Base-by-base conservation (phyloP, 2,113 vertebrate genomes). In the Phocoena phocoena region DNA sequence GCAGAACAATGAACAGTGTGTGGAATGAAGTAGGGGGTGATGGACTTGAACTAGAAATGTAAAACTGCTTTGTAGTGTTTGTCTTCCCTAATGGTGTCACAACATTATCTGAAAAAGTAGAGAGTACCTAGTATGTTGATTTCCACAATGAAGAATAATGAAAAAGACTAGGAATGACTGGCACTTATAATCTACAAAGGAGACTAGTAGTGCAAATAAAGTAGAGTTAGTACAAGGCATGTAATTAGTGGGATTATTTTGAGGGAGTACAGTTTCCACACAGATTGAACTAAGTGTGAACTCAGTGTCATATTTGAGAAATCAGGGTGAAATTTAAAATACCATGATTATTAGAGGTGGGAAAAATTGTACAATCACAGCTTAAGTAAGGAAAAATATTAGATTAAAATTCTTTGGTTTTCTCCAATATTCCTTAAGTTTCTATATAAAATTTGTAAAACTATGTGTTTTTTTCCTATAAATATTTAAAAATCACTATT, bases 271-370 rank as follows among this genome's bases (percentile, higher is more conserved):
- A 36, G 36, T 92, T 79, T 74, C 58, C 47, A 68, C 3, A 67
- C 18, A 89, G 47, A 74, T 36, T 70, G 28, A 90, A 95, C 33
- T 77, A 95, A 95, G 50, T 5, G 5, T 90, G 41, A 90, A 41
- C 62, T 88, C 58, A 68, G n/a, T 94, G 55, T 71, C 65, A 18
- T 90, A 58, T 88, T 83, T 93, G 80, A 89, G 26, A 80, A 92
- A 74, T 81, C 18, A 38, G 26, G 58, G 6, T 85, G 47, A 89
- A 91, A 96, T 91, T 77, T 77, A 77, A 80, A 80, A 80, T 85
- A 80, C 18, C 53, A 3, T 88, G 47, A 73, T 84, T 79, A 92
- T 77, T n/a, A 83, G 88, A 50, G 33, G 41, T 65, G 13, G 70
- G 26, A n/a, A 73, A 73, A 55, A n/a, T 77, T 60, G 4, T 70